Evolutionary conservation across 2,113 vertebrate genomes (phyloP).

Genomic region (Pygoscelis antarcticus): DNA sequence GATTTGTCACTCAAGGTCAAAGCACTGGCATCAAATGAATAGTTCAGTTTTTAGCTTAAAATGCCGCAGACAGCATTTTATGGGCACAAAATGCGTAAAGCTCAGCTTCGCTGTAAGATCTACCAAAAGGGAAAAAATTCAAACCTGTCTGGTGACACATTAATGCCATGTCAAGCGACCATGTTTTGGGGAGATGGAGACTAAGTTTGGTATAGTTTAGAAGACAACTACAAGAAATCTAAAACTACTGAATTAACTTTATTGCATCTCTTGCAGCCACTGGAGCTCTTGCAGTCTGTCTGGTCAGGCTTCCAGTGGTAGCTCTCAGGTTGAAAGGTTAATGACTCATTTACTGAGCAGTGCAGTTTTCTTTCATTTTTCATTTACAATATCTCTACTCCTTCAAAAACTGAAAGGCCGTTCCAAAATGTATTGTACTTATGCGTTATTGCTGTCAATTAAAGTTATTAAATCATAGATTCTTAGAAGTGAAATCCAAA

Average conservation of each 20-base stretch:
- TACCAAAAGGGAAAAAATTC: not conserved
- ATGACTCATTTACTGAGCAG: slow-evolving; percentile 70
- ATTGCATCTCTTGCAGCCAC: slow-evolving; percentile 27
- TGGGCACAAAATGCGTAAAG: not conserved
- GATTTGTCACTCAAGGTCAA: not conserved
- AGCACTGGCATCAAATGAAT: not conserved
- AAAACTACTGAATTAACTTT: slow-evolving; percentile 47
- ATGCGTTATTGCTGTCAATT: slow-evolving; percentile 72
- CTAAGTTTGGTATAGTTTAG: not conserved
- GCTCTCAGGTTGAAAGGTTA: slow-evolving; percentile 70
- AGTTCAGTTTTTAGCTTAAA: not conserved
- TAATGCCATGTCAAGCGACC: not conserved
- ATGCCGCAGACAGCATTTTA: not conserved
- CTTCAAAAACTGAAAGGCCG: slow-evolving; percentile 56
- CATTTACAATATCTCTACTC: slow-evolving; percentile 66
- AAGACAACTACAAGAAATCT: slow-evolving; percentile 38
- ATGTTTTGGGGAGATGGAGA: not conserved
- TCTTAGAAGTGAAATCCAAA: slow-evolving; percentile 59
- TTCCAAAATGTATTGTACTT: slow-evolving; percentile 57
- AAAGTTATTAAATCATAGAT: slow-evolving; percentile 70
- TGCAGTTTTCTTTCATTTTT: slow-evolving; percentile 72
- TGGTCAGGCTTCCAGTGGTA: slow-evolving; percentile 57
- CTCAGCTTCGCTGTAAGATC: not conserved
- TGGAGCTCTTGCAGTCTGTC: slow-evolving; percentile 45
- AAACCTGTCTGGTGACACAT: not conserved